Base-by-base conservation (phyloP, 2,888 invertebrate genomes). In the Nebria salina region DNA sequence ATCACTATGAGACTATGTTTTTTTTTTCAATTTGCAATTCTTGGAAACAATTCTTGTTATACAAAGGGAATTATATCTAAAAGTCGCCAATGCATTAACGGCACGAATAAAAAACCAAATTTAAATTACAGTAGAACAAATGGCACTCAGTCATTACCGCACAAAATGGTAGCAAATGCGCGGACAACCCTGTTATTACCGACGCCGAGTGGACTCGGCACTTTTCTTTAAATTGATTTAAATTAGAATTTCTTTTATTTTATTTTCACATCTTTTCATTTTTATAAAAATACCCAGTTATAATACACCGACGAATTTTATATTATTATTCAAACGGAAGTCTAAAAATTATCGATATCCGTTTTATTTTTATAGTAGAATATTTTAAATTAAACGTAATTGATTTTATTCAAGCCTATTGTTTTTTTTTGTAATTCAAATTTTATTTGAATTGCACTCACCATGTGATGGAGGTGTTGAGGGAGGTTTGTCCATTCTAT, bases 401-500 rank as follows among this genome's bases (percentile, higher is more conserved):
- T 54, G 7, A 54, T 54, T 54, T 54, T 8, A 54, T 54, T 54
- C 7, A 54, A 54, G 8, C 8, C 54, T 11, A 34, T 34, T 34
- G 5, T 34, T 34, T 34, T 34, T 34, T 4, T 34, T 34, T 34
- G 0, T 1, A 34, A 4, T 34, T 4, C 4, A 5, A 4, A 34
- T 34, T 4, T 34, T 34, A 5, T 34, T 34, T 54, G 13, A 54
- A 3, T 11, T 6, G 7, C 2, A 54, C 93, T 90, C 89, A 94
- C 94, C 94, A 88, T 93, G 92, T 86, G 93, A 93, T 87, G 93
- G 93, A 84, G 95, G 94, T 86, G 95, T 95, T 86, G 94, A 94
- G 83, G 95, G 95, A 85, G 95, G 93, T 89, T 95, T 94, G 87
- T 95, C 94, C 87, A 94, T 89, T 85, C 92, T 90, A 87, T 91